Conservation (phyloP, 2,113 vertebrate genomes). For the Pterophyllum scalare region DNA sequence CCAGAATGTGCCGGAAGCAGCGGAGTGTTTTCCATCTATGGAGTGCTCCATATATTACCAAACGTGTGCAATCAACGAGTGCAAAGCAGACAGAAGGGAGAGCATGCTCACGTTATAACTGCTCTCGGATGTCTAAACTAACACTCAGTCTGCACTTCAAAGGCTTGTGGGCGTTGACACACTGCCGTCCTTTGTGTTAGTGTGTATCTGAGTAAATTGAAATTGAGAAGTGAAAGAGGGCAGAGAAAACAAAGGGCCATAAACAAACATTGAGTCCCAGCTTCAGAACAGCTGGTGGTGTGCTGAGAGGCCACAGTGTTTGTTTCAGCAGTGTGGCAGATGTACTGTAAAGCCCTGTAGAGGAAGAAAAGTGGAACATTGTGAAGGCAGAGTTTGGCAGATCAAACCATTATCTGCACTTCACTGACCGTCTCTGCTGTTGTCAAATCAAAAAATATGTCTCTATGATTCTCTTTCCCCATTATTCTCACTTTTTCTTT, state of each 20-base stretch:
- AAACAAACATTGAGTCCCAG: conserved; percentile 59
- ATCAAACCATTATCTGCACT: conserved; percentile 52
- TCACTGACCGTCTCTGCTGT: conserved; percentile 18
- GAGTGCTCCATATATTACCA: conserved; percentile 9
- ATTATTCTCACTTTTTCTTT: not conserved
- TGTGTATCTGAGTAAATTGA: conserved; percentile 68
- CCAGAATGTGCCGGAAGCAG: not conserved
- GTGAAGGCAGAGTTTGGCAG: conserved; percentile 29
- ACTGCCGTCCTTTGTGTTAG: conserved; percentile 63
- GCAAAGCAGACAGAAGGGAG: conserved; percentile 24
- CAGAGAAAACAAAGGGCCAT: conserved; percentile 60
- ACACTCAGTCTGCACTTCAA: conserved; percentile 66
- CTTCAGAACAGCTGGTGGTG: conserved; percentile 57
- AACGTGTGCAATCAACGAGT: conserved; percentile 37
- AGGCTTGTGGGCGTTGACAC: conserved; percentile 63
- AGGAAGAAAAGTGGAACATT: conserved; percentile 39
- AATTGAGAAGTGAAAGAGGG: conserved; percentile 60
- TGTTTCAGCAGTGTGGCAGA: conserved; percentile 76
- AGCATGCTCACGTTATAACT: conserved; percentile 8
- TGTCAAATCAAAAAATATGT: conserved; percentile 26
- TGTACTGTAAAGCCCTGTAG: conserved; percentile 61
- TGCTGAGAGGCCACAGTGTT: conserved; percentile 65
- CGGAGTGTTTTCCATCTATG: not conserved
- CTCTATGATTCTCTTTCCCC: not conserved
- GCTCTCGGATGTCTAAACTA: conserved; percentile 65